Base-by-base conservation (phyloP, 2,888 invertebrate genomes). In the Limnephilus lunatus region DNA sequence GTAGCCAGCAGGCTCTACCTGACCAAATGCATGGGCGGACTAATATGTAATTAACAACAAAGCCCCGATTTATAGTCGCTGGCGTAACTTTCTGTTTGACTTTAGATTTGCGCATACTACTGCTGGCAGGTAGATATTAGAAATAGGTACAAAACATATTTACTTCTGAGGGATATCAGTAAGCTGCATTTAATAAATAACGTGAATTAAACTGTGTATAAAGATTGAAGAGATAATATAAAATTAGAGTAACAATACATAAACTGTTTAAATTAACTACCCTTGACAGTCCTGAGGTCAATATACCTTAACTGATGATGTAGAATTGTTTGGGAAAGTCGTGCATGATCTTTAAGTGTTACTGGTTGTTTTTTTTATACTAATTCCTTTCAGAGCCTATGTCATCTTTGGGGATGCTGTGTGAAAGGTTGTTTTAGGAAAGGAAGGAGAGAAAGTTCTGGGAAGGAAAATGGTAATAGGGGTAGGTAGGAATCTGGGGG, bases 21-120 rank as follows among this genome's bases (percentile, higher is more conserved):
- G 92, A 89, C 92, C 88, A 91, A 81, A 85, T 91, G 91, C 91
- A 89, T 85, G 92, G 92, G 85, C 44, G 86, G 81, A 81, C 83
- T 92, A 83, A 85, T 89, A 48, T n/a, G 91, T 91, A 92, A 92
- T 92, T 92, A 92, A 48, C 86, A 90, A 30, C 86, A 39, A 91
- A 88, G 91, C 89, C 32, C 82, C 85, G 68, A 91, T 91, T 39
- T 89, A 32, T 35, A 30, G 31, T 81, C 81, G 35, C 53, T 39
- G 44, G 44, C 90, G 68, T 86, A 32, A 87, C 87, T 87, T 87
- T 31, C 80, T 89, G 88, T 89, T 89, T 89, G 88, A 89, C 88
- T 89, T 87, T 81, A 15, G 30, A 48, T 68, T 68, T 68, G 82
- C 30, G 0, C 19, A 32, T 31, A 82, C 32, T 82, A 32, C 82